Evolutionary conservation across 2,113 vertebrate species (phyloP).

Genomic region (Sceloporus tristichus): DNA sequence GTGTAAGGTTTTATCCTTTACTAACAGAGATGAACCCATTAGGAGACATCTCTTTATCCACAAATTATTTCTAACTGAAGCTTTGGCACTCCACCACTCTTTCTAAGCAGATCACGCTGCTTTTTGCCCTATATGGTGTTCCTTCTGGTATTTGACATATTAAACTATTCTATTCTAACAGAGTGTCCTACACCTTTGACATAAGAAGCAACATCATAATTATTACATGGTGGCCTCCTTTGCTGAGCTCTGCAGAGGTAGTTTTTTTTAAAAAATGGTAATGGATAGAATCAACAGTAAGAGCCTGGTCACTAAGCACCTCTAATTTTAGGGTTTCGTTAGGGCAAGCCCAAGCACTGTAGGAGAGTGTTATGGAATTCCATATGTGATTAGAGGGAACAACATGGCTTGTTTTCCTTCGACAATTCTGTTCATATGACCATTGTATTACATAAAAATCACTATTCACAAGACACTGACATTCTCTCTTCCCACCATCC

Average conservation of each 20-base stretch:
- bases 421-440: slow-evolving; percentile 35
- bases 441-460: slow-evolving; percentile 32
- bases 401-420: slow-evolving; percentile 30
- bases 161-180: neutral
- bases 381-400: slow-evolving; percentile 27
- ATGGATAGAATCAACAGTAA: slow-evolving; percentile 9
- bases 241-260: accelerated
- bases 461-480: slow-evolving; percentile 1
- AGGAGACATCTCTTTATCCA: neutral
- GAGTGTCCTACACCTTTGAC: neutral
- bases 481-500: slow-evolving; percentile 31
- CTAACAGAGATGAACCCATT: neutral
- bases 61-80: neutral
- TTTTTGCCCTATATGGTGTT: neutral
- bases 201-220: neutral
- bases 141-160: neutral
- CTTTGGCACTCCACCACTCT: neutral
- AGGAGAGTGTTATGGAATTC: slow-evolving; percentile 32
- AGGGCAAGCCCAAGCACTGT: slow-evolving; percentile 43
- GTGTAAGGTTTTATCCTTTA: neutral
- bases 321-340: slow-evolving; percentile 58
- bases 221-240: neutral
- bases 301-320: slow-evolving; percentile 59
- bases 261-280: neutral
- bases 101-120: neutral